Evolutionary conservation across 2,113 vertebrate genomes (phyloP).

Genomic region (Ptyas mucosa): DNA sequence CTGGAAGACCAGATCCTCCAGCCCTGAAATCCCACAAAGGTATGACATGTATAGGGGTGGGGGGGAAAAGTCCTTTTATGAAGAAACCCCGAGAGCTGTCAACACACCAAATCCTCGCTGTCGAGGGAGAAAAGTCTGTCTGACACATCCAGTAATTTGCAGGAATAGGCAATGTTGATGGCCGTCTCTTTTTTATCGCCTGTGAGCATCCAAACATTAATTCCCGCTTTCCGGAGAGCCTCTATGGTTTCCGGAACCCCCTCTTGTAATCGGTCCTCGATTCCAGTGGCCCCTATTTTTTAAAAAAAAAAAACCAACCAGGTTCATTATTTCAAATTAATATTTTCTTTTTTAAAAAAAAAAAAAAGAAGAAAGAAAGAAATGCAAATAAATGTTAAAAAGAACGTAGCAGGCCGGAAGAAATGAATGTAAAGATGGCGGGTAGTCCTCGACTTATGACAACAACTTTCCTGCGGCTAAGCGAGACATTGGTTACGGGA

Average conservation of each 20-base stretch:
- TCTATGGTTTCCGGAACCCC: conserved; percentile 89
- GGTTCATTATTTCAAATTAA: conserved; percentile 9
- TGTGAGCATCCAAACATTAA: conserved; percentile 93
- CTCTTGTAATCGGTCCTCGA: conserved; percentile 91
- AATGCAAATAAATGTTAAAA: neutral
- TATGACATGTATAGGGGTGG: neutral
- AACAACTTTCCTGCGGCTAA: too few relatives aligned
- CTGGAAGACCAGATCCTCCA: neutral
- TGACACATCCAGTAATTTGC: conserved; percentile 76
- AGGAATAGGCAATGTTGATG: conserved; percentile 87
- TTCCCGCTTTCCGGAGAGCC: conserved; percentile 82
- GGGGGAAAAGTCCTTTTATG: neutral
- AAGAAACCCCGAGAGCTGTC: neutral
- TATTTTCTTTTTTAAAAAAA: too few relatives aligned
- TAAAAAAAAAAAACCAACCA: neutral
- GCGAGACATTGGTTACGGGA: too few relatives aligned
- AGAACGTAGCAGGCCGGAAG: neutral
- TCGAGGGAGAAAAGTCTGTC: conserved; percentile 81
- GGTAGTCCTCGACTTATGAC: too few relatives aligned
- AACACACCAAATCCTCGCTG: conserved; percentile 77
- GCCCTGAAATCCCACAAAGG: too few relatives aligned
- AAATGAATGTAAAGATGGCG: neutral
- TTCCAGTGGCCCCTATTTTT: conserved; percentile 85
- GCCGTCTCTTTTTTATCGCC: conserved; percentile 96
- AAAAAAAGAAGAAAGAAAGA: neutral